phyloP scores from a whole-genome alignment of 2,113 vertebrate genomes.

The Crotalus horridus region DNA sequence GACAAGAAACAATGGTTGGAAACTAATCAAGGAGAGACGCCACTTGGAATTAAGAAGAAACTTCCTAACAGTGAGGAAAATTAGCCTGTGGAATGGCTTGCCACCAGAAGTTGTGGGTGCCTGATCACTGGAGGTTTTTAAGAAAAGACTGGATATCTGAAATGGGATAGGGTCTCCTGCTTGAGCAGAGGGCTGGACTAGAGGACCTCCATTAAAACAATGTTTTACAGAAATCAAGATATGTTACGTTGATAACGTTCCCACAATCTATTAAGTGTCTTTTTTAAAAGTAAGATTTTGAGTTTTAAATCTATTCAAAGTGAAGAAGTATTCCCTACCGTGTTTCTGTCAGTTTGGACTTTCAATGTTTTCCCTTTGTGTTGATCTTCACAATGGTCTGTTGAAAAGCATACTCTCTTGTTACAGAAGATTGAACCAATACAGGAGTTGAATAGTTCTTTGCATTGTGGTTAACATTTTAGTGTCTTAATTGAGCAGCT shows the following conservation, averaged over 20 bases:
- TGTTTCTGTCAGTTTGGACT: not conserved
- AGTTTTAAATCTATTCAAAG: not conserved
- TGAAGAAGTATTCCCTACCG: not conserved
- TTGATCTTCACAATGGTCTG: not conserved
- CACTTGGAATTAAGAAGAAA: too few species aligned
- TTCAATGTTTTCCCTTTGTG: not conserved
- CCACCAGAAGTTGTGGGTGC: too few species aligned
- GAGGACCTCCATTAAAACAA: not conserved
- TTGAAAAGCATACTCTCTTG: not conserved
- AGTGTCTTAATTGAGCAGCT: not conserved
- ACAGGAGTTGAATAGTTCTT: not conserved
- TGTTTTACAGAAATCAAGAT: not conserved
- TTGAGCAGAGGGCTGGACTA: too few species aligned
- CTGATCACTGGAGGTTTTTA: too few species aligned
- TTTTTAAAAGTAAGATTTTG: not conserved
- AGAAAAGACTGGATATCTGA: too few species aligned
- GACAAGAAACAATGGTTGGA: too few species aligned
- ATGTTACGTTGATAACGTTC: not conserved
- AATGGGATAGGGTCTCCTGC: too few species aligned
- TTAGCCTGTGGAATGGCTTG: too few species aligned
- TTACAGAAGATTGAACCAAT: not conserved
- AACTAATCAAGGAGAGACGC: too few species aligned
- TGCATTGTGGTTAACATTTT: not conserved
- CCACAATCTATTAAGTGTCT: not conserved
- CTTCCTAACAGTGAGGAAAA: too few species aligned